Base-by-base conservation (phyloP, 2,113 vertebrate genomes). In the Lepisosteus oculatus region DNA sequence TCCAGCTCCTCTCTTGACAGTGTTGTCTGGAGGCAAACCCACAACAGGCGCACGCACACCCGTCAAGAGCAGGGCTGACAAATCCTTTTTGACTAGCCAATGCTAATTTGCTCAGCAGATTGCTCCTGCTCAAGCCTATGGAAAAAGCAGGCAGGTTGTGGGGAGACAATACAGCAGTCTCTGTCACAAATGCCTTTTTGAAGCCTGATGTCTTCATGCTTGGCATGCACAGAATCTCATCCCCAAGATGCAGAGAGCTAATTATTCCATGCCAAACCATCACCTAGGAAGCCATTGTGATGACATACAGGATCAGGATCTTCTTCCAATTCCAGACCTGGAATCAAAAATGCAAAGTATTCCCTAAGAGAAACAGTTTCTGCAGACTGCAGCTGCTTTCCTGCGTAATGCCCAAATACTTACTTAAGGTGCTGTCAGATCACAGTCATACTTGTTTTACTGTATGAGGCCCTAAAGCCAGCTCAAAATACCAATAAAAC, bases 241-340 rank as follows among this genome's bases (percentile, higher is more conserved):
- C 55, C 66, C 44, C 66, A 57, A 54, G 42, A 43, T 13, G 11
- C 43, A 43, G 3, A 3, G 77, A 65, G 88, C 66, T 29, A 83
- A 87, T 51, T 44, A 45, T 29, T 72, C 70, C 78, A 77, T 78
- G 81, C 80, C 81, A 78, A 78, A 85, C 15, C 6, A 83, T 93
- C 91, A 93, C 91, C 91, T 93, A 91, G 87, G 83, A 80, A 89
- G 79, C 88, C 80, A 68, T 81, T 74, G 78, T 92, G 88, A 83
- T 83, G 87, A 87, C 81, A 90, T 84, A 90, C 84, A 77, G 87
- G 87, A 79, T 83, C 87, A 77, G 88, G 85, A 79, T 93, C 90
- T 85, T 90, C 90, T 59, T 92, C 92, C 81, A 90, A 90, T 84
- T 93, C 89, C 89, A 92, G 85, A 90, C 89, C 91, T 93, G 91